Evolutionary conservation across 2,113 vertebrate genomes (phyloP).

Genomic region (Thymallus thymallus): DNA sequence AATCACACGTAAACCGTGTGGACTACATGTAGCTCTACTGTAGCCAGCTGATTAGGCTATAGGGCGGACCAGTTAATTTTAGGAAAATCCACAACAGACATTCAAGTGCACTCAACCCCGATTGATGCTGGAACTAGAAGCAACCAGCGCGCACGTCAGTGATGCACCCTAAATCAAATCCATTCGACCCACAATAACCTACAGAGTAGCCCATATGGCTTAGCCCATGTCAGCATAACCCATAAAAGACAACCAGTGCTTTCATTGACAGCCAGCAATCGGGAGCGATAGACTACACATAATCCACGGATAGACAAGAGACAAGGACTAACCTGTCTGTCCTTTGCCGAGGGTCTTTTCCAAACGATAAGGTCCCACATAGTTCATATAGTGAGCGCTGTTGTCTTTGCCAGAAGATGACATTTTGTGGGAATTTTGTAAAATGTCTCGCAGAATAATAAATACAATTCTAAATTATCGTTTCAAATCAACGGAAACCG

Average conservation of each 20-base stretch:
- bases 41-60: background rate
- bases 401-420: conserved; percentile 92
- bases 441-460: conserved; percentile 27
- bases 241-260: too few species aligned
- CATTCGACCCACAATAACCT: too few species aligned
- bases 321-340: conserved; percentile 91
- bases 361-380: conserved; percentile 98
- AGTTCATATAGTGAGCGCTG: conserved; percentile 95
- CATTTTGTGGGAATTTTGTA: conserved; percentile 63
- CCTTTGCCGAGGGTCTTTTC: conserved; percentile 99
- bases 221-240: too few species aligned
- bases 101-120: background rate
- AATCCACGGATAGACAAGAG: background rate
- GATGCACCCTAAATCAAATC: too few species aligned
- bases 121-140: background rate
- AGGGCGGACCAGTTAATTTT: background rate
- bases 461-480: conserved; percentile 11
- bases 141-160: too few species aligned
- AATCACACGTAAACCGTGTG: background rate
- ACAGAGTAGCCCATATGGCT: too few species aligned
- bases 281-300: too few species aligned
- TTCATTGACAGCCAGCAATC: too few species aligned
- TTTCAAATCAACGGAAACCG: background rate
- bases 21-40: background rate
- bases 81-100: background rate